phyloP scores from a whole-genome alignment of 2,888 invertebrate genomes.

The Drosophila heteroneura region DNA sequence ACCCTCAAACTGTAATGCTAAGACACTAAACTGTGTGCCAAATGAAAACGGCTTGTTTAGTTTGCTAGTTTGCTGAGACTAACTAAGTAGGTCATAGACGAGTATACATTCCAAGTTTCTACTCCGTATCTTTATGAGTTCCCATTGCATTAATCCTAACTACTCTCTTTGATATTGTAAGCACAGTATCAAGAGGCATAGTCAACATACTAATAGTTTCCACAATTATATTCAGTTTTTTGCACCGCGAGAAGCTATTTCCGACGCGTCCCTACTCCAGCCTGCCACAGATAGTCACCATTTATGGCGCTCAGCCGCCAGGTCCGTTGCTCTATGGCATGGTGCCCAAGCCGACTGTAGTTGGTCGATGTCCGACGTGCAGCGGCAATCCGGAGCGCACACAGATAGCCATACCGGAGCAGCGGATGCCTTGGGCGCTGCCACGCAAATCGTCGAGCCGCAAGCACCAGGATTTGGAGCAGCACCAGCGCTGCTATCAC shows the following conservation, averaged over 20 bases:
- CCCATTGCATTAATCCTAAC: background rate
- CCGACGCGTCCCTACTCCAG: conserved; percentile 76
- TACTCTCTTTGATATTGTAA: background rate
- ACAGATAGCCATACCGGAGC: conserved; percentile 83
- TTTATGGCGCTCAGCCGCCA: conserved; percentile 67
- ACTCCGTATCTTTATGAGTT: no score
- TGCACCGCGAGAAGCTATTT: conserved; percentile 84
- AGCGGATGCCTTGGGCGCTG: conserved; percentile 84
- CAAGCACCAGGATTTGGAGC: conserved; percentile 47
- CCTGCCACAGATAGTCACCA: conserved; percentile 71
- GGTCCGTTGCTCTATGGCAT: conserved; percentile 65
- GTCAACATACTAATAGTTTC: background rate
- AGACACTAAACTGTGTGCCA: no score
- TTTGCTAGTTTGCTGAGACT: background rate
- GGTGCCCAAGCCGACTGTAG: conserved; percentile 62
- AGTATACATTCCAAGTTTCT: background rate
- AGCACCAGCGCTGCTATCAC: conserved; percentile 65
- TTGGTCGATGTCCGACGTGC: conserved; percentile 81
- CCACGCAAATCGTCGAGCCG: conserved; percentile 81
- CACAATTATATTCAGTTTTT: conserved; percentile 68
- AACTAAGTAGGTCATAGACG: background rate
- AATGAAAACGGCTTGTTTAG: background rate
- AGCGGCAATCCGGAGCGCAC: conserved; percentile 80
- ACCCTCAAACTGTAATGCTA: background rate
- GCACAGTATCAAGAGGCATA: background rate